These are phyloP conservation scores for Scatophagus argus DNA, from an alignment of 2,113 vertebrate species.

Conservation along the genomic window DNA sequence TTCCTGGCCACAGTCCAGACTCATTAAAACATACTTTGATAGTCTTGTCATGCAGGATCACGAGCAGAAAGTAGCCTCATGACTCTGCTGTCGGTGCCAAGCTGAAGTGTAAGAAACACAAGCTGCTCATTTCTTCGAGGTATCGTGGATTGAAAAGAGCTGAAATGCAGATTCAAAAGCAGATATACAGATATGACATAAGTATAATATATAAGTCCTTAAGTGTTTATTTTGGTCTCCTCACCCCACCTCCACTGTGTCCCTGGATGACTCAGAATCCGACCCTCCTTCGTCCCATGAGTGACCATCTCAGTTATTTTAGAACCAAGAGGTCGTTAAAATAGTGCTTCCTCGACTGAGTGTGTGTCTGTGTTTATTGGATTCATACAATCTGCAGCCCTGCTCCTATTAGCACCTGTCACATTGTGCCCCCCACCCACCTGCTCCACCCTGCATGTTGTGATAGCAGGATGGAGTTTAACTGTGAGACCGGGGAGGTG, in stretches of 20 bases:
- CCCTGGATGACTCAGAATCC: constrained; percentile 60
- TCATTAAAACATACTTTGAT: constrained; percentile 46
- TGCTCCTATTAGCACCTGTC: constrained; percentile 42
- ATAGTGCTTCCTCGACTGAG: constrained; percentile 27
- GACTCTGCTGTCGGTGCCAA: constrained; percentile 25
- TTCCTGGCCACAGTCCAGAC: constrained; percentile 13
- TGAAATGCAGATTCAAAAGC: too few species aligned
- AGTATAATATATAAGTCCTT: constrained; percentile 41
- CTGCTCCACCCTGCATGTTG: neutral
- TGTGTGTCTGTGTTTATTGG: constrained; percentile 31
- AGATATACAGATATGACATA: too few species aligned
- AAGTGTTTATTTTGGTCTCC: constrained; percentile 37
- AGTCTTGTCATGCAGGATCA: constrained; percentile 21
- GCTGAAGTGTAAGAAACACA: neutral
- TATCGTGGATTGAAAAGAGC: too few species aligned
- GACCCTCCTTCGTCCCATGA: constrained; percentile 41
- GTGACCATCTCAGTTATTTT: constrained; percentile 61
- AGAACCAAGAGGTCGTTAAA: constrained; percentile 49
- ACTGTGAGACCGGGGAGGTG: neutral
- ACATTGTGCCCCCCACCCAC: neutral
- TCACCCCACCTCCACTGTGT: neutral
- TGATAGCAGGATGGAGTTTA: constrained; percentile 1
- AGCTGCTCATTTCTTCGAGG: too few species aligned
- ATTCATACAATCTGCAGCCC: constrained; percentile 26
- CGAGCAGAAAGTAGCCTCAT: constrained; percentile 25